phyloP scores from a whole-genome alignment of 1,140 invertebrate species.

The Manduca sexta region DNA sequence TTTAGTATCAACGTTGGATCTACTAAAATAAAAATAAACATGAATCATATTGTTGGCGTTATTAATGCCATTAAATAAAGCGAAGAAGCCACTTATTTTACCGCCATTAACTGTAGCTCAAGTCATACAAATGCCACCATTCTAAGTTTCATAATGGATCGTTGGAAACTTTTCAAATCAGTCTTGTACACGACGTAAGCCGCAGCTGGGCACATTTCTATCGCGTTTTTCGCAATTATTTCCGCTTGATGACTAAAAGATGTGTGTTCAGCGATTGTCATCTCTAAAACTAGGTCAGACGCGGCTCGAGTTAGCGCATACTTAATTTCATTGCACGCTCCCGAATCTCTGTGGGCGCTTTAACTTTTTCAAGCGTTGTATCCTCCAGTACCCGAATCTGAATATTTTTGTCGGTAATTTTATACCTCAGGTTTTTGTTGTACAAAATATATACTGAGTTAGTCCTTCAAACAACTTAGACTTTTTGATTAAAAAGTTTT shows the following conservation, averaged over 20 bases:
- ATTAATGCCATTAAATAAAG: no score
- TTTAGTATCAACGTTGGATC: no score
- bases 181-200: background rate
- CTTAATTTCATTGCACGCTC: constrained; percentile 20
- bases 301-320: constrained; percentile 10
- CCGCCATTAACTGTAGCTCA: no score
- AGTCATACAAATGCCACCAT: no score
- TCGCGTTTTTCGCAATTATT: constrained; percentile 11
- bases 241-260: constrained; percentile 10
- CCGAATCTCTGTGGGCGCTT: constrained; percentile 8
- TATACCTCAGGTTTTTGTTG: no score
- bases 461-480: no score
- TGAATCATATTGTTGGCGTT: no score
- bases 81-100: no score
- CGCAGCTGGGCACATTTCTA: background rate
- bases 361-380: constrained; percentile 4
- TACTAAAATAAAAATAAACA: no score
- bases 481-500: no score
- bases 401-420: background rate
- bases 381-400: background rate
- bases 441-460: no score
- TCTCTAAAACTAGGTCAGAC: constrained; percentile 14
- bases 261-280: constrained; percentile 16
- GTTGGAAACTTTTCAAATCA: constrained; percentile 2
- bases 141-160: constrained; percentile 1